phyloP scores from a whole-genome alignment of 2,888 invertebrate genomes.

The Polyommatus icarus region DNA sequence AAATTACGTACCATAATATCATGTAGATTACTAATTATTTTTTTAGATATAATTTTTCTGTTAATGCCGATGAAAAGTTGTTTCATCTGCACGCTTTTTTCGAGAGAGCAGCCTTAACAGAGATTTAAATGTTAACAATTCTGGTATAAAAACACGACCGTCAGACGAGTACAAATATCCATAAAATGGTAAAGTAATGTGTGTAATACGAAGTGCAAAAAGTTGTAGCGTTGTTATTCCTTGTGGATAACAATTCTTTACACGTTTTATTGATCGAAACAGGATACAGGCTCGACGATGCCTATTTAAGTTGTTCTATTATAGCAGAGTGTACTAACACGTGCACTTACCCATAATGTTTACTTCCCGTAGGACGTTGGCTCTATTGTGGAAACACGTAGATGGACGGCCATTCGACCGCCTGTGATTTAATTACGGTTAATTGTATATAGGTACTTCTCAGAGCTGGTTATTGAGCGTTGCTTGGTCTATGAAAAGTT shows the following conservation, averaged over 20 bases:
- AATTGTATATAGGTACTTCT: not conserved
- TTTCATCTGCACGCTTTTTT: too few relatives aligned
- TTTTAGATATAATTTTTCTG: too few relatives aligned
- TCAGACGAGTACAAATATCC: not conserved
- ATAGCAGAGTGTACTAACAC: constrained; percentile 44
- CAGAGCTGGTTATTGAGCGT: too few relatives aligned
- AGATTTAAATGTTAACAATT: constrained; percentile 11
- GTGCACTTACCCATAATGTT: constrained; percentile 48
- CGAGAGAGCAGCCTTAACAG: too few relatives aligned
- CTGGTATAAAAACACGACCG: not conserved
- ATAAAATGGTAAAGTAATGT: constrained; percentile 25
- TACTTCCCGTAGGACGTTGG: constrained; percentile 49
- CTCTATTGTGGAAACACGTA: constrained; percentile 50
- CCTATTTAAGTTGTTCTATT: constrained; percentile 34
- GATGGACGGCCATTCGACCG: constrained; percentile 38
- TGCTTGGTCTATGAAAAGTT: too few relatives aligned
- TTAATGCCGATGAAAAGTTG: too few relatives aligned
- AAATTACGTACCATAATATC: too few relatives aligned
- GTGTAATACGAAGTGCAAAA: constrained; percentile 26
- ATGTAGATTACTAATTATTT: too few relatives aligned
- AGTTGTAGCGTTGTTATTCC: constrained; percentile 20
- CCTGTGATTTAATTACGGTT: not conserved
- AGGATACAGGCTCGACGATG: constrained; percentile 29
- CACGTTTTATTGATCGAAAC: constrained; percentile 31
- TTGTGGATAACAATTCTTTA: constrained; percentile 28